Conservation (phyloP, 2,797 vertebrate genomes). For the Arrhamphus sclerolepis region DNA sequence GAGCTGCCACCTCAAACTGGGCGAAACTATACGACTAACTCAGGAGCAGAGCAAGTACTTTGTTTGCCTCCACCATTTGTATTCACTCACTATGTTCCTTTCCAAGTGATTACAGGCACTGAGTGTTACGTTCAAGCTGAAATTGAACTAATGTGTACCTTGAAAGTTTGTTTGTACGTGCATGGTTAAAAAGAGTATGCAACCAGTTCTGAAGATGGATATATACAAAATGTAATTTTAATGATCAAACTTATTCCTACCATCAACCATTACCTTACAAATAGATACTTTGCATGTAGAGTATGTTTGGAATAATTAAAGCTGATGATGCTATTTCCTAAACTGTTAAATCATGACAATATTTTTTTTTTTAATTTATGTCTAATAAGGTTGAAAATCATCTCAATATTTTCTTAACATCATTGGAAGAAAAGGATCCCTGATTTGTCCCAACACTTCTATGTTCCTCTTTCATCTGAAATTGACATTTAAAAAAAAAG, state of each 20-base stretch:
- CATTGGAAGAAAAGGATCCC: constrained; percentile 13
- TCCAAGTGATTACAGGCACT: constrained; percentile 12
- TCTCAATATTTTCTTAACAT: neutral
- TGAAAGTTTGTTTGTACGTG: constrained; percentile 31
- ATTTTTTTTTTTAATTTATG: no score
- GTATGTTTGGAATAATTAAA: no score
- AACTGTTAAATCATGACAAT: no score
- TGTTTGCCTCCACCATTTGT: neutral
- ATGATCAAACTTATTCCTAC: no score
- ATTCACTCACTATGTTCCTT: constrained; percentile 9
- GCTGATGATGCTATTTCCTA: no score
- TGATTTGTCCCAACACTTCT: constrained; percentile 7
- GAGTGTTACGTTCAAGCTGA: constrained; percentile 5
- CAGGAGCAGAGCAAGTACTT: constrained; percentile 17
- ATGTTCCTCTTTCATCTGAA: constrained; percentile 15
- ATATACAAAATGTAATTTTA: no score
- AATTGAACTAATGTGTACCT: constrained; percentile 14
- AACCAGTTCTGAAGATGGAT: neutral
- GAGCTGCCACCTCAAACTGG: no score
- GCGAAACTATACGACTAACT: neutral
- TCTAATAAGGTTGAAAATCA: no score
- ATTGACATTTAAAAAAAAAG: constrained; percentile 12
- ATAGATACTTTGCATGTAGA: no score
- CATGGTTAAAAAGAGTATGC: constrained; percentile 1
- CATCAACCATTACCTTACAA: no score